Conservation (phyloP, 2,888 invertebrate species). For the Troides helena region DNA sequence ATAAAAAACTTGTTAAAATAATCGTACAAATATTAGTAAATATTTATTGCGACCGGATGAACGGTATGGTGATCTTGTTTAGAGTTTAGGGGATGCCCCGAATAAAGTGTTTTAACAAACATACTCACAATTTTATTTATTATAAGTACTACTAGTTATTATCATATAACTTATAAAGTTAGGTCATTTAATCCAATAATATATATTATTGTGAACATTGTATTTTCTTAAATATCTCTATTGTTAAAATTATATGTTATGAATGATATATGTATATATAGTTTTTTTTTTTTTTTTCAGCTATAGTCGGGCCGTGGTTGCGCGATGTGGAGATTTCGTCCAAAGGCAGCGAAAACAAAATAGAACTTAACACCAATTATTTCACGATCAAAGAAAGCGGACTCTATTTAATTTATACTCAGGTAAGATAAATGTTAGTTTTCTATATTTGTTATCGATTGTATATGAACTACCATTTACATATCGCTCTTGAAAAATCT, state of each 20-base stretch:
- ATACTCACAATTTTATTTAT: neutral
- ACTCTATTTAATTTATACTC: constrained; percentile 66
- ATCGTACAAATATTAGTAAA: too few species aligned
- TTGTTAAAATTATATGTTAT: too few species aligned
- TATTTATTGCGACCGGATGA: too few species aligned
- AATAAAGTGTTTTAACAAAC: neutral
- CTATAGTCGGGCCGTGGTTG: constrained; percentile 64
- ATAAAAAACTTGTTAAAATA: too few species aligned
- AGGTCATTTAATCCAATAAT: too few species aligned
- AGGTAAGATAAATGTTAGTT: constrained; percentile 48
- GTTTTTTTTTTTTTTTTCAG: constrained; percentile 44
- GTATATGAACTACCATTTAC: too few species aligned
- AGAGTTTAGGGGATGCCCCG: neutral
- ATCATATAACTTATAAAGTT: neutral
- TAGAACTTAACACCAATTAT: constrained; percentile 53
- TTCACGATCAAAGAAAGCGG: constrained; percentile 63
- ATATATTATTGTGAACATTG: too few species aligned
- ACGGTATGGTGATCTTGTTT: neutral
- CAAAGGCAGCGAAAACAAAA: constrained; percentile 56
- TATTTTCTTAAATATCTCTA: too few species aligned
- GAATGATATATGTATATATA: neutral
- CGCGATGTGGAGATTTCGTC: constrained; percentile 63
- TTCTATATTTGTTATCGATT: too few species aligned
- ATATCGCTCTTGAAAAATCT: too few species aligned
- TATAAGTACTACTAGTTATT: neutral